Evolutionary conservation across 1,140 invertebrate genomes (phyloP), one percentile per base, ranked within the genome.

Genomic region (Littorina saxatilis): DNA sequence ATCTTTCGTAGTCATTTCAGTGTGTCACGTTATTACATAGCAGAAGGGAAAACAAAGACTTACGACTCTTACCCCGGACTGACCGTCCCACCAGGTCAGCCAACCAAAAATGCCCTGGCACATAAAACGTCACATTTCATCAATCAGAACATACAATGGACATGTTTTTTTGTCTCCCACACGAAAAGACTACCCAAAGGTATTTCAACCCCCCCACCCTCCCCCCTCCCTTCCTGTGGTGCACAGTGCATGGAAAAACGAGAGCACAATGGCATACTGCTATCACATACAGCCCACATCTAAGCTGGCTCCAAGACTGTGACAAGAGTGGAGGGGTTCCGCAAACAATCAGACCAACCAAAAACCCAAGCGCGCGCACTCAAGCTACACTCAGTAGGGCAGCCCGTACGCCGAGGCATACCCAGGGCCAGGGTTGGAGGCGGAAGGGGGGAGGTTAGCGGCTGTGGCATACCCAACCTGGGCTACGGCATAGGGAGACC

Each of bases 371-470:
- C 40, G 37, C 39, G 23, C 70, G 17, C 40, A n/a, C 40, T 23
- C 40, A 73, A 32, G 40, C 66, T 35, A 32, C 29, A 37, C 76
- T 78, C 58, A 78, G 55, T 78, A 78, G 13, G 76, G 76, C 17
- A 58, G 76, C 32, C 76, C 76, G 39, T 35, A 78, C 32, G 15
- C 17, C 37, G 35, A 63, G 43, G 39, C 76, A n/a, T n/a, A n/a
- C 40, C 76, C 76, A 27, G 76, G 76, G 58, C 66, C 63, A 39
- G 55, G n/a, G 13, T 55, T 55, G 58, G 76, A 78, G 52, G 50
- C 7, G 11, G 66, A 74, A 9, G 72, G 40, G 1, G 72, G 50
- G 50, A 50, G 74, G 37, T 13, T 76, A 39, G 52, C 43, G 39
- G 55, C n/a, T 15, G 76, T 27, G 5, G 76, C 37, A 29, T 63